Evolutionary conservation across 2,113 vertebrate genomes (phyloP).

Genomic region (Egretta garzetta): DNA sequence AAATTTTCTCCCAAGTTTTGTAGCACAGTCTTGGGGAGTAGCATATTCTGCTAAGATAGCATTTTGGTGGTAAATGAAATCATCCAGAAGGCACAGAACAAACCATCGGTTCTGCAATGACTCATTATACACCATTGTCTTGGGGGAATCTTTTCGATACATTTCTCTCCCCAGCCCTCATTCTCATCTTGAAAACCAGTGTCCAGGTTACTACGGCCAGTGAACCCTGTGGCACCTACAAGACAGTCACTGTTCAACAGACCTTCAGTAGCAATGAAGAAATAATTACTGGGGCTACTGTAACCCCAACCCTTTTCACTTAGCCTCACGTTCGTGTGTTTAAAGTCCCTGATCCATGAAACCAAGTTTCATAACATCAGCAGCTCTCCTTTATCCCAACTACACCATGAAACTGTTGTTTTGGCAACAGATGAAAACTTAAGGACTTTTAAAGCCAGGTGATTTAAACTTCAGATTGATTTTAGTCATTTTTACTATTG

Average conservation of each 20-base stretch:
- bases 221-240: neutral
- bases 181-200: neutral
- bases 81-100: neutral
- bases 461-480: neutral
- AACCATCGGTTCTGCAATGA: no score
- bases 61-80: neutral
- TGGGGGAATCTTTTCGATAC: neutral
- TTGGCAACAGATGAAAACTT: neutral
- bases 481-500: neutral
- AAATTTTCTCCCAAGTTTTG: neutral
- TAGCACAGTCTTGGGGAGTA: neutral
- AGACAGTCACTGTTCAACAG: accelerated
- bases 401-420: neutral
- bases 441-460: neutral
- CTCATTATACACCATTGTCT: neutral
- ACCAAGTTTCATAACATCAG: neutral
- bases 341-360: neutral
- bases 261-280: neutral
- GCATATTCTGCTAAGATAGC: no score
- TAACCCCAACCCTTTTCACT: neutral
- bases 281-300: neutral
- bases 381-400: neutral
- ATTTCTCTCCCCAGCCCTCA: neutral
- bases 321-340: neutral
- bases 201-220: no score